Base-by-base conservation (phyloP, 1,140 invertebrate genomes). In the Coptotermes formosanus region DNA sequence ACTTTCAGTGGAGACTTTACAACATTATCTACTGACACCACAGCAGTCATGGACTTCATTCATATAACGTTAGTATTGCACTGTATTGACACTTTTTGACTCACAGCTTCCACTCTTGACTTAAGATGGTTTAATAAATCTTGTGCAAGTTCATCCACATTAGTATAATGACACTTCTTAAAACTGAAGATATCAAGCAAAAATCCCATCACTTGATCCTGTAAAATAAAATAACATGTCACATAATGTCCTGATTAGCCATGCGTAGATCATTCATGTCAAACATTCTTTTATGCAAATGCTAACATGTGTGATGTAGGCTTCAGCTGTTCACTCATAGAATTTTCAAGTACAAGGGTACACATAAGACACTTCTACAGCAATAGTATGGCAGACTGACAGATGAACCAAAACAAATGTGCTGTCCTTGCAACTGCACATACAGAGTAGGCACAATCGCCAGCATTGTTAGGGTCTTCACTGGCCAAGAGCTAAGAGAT, bases 161-260 rank as follows among this genome's bases (percentile, higher is more conserved):
- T 95, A 0, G 96, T 97, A 89, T 97, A 99, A 45, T 97, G 93
- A 88, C 96, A 97, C 90, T 96, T 96, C 87, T 97, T 95, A 90
- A 98, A 98, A 91, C 95, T 98, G 91, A 99, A 99, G 88, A 99
- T 95, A 91, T 99, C 98, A 44, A 93, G 91, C 69, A 99, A 93
- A 89, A 98, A 98, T 59, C 95, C 95, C 81, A 97, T 93, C 6
- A 98, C 94, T 91, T 99, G 96, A 87, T 98, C 95, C 91, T 97
- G 90, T 43, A 91, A 91, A 84, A 85, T 43, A 25, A 85, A 55
- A 45, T 2, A n/a, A 85, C 16, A 38, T n/a, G 23, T 84, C 83
- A 12, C 25, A 38, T 38, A 38, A 4, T 38, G 38, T 38, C 38
- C 38, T 38, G 38, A 38, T 38, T 38, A 38, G 2, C 38, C 38